Evolutionary conservation across 2,888 invertebrate species (phyloP).

Genomic region (Pantelozetes paolii): DNA sequence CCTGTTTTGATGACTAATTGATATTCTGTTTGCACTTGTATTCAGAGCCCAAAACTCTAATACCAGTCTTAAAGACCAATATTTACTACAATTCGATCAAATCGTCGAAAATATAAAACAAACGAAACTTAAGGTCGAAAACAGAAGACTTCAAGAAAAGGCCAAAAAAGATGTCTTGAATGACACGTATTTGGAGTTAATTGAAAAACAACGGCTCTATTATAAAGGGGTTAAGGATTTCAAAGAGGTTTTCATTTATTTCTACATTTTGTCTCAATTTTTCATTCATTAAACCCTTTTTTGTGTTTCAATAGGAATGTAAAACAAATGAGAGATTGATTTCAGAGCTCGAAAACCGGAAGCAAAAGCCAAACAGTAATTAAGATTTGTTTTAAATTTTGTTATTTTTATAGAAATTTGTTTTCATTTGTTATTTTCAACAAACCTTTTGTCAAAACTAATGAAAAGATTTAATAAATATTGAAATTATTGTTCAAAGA

Average conservation of each 20-base stretch:
- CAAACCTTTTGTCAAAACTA: too few relatives aligned
- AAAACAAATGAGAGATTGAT: conserved; percentile 40
- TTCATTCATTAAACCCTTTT: background rate
- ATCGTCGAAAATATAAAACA: conserved; percentile 85
- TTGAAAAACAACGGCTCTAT: conserved; percentile 70
- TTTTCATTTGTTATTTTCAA: background rate
- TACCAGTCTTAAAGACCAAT: conserved; percentile 73
- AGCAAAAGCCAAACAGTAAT: background rate
- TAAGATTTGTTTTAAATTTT: background rate
- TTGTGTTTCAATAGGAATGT: conserved; percentile 35
- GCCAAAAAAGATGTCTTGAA: conserved; percentile 64
- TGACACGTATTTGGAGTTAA: conserved; percentile 55
- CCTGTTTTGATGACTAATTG: background rate
- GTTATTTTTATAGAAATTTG: background rate
- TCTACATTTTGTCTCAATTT: background rate
- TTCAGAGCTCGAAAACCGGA: conserved; percentile 23
- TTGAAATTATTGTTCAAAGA: too few relatives aligned
- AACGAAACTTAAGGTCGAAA: conserved; percentile 70
- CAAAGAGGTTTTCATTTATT: conserved; percentile 59
- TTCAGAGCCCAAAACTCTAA: conserved; percentile 72
- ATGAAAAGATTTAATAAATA: too few relatives aligned
- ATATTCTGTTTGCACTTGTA: conserved; percentile 44
- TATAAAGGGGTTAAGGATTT: conserved; percentile 71
- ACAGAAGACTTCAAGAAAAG: conserved; percentile 63
- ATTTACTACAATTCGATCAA: conserved; percentile 80